Evolutionary conservation across 2,113 vertebrate genomes (phyloP), one percentile per base, ranked within the genome.

Genomic region (Coregonus clupeaformis): DNA sequence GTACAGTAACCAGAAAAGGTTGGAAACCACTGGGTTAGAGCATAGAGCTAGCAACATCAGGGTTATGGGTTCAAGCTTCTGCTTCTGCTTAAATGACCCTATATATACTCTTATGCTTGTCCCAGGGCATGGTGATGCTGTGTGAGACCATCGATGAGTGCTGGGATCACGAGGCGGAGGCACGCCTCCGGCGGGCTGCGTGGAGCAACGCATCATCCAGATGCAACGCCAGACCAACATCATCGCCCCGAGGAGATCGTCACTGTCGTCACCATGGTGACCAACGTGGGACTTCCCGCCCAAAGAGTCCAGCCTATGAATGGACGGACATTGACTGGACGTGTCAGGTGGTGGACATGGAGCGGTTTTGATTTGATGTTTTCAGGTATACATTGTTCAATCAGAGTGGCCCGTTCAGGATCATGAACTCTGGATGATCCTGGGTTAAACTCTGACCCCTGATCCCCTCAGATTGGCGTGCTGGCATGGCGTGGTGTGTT

Each of bases 221-320:
- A 98, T 99, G 97, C 97, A 97, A 86, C 97, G 97, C 91, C 90
- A 96, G 69, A 96, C 94, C 92, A 96, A 92, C 86, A 94, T 95
- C 67, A 96, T 97, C 81, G 95, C 95, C 0, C 96, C 68, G 97
- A 99, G 91, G 97, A 98, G 94, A 97, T 98, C 75, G 95, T 98
- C 93, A 97, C 97, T 68, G 96, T 98, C 63, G 97, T 99, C 94
- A 98, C 97, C 4, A 98, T 98, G 96, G 97, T 99, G 91, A 98
- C 97, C 90, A 99, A 99, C 32, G 95, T 98, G 92, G n/a, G 97
- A 98, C 95, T 97, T 98, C 91, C 96, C 96, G 68, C 97, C 97
- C 89, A 99, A 98, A 95, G 97, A 99, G 93, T 99, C 97, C 89
- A 98, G 97, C 89, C 95, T 99, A 96, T 99, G 96, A 99, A 96